Conservation (phyloP, 2,888 invertebrate species). For the Schizaphis graminum region DNA sequence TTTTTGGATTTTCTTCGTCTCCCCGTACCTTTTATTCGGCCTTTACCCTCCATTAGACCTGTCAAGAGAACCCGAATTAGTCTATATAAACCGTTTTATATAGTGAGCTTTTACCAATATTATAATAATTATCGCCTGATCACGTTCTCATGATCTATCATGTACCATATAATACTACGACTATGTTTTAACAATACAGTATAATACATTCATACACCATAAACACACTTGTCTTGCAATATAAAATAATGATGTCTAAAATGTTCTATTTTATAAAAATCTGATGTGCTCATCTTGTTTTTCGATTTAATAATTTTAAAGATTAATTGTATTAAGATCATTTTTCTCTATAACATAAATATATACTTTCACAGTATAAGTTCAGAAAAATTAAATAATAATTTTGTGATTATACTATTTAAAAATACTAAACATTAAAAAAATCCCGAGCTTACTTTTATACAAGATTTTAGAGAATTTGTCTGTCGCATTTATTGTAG, state of each 20-base stretch:
- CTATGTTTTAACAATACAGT: no score
- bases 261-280: not conserved
- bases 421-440: not conserved
- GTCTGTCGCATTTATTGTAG: not conserved
- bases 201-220: no score
- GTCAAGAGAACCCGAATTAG: not conserved
- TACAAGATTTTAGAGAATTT: not conserved
- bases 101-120: not conserved
- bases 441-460: not conserved
- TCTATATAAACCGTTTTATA: not conserved
- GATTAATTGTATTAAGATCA: not conserved
- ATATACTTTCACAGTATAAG: not conserved
- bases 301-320: not conserved
- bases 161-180: not conserved
- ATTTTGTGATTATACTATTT: not conserved
- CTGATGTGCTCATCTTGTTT: not conserved
- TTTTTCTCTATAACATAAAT: not conserved
- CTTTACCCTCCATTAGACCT: not conserved
- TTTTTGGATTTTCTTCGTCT: not conserved
- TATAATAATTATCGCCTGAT: not conserved
- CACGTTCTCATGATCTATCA: not conserved
- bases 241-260: not conserved
- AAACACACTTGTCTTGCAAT: accelerated
- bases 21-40: not conserved
- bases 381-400: not conserved